phyloP scores from a whole-genome alignment of 92 coral and sea anemone species.

The Parazoanthus darwini region DNA sequence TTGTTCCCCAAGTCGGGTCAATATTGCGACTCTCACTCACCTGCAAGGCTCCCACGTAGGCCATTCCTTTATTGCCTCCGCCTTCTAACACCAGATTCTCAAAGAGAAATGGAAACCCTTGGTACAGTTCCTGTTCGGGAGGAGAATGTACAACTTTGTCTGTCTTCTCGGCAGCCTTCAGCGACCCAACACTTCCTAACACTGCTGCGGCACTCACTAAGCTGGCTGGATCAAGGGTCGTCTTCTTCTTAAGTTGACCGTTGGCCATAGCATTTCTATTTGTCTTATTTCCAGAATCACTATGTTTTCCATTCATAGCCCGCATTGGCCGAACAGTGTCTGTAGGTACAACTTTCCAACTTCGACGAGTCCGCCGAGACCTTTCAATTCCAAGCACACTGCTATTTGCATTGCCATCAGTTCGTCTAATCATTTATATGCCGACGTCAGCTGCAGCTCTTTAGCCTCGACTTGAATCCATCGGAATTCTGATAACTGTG shows the following conservation, averaged over 20 bases:
- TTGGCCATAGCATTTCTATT: slow-evolving; percentile 28
- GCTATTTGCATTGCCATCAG: slow-evolving; percentile 65
- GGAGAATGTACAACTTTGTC: slow-evolving; percentile 59
- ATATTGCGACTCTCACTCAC: slow-evolving; percentile 39
- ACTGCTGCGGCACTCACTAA: slow-evolving; percentile 73
- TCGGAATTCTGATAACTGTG: neutral
- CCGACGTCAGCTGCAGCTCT: slow-evolving; percentile 20
- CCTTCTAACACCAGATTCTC: slow-evolving; percentile 98
- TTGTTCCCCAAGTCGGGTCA: neutral
- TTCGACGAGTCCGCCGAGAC: slow-evolving; percentile 33
- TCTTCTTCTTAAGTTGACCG: slow-evolving; percentile 7
- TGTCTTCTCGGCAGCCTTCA: slow-evolving; percentile 74
- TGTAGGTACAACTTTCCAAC: slow-evolving; percentile 62
- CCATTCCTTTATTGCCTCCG: slow-evolving; percentile 99
- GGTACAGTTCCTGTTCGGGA: slow-evolving; percentile 63
- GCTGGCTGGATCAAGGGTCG: slow-evolving; percentile 64
- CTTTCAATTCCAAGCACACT: slow-evolving; percentile 21
- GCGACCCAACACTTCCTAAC: slow-evolving; percentile 84
- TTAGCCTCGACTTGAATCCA: slow-evolving; percentile 43
- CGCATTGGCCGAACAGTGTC: slow-evolving; percentile 56
- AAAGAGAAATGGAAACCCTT: slow-evolving; percentile 69
- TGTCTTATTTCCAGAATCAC: neutral
- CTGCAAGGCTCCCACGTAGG: slow-evolving; percentile 97
- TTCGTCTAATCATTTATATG: slow-evolving; percentile 42
- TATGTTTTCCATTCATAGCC: slow-evolving; percentile 54